Evolutionary conservation across 2,113 vertebrate species (phyloP).

Genomic region (Mustelus asterias): DNA sequence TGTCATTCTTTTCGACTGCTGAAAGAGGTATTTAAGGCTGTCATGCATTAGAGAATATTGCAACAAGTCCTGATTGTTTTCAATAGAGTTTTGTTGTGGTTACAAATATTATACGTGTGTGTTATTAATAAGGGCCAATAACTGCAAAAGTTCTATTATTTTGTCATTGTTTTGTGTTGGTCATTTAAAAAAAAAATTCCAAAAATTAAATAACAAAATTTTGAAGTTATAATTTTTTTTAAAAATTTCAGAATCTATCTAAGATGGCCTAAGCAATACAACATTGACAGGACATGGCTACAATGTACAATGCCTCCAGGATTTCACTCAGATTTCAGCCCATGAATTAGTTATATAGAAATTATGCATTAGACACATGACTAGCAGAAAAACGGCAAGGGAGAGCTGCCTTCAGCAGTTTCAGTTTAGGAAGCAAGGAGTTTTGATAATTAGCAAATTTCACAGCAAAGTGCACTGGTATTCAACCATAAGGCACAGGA

Average conservation of each 20-base stretch:
- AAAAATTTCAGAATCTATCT: background rate
- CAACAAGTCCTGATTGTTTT: background rate
- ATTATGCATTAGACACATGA: background rate
- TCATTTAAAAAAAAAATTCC: background rate
- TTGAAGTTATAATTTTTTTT: background rate
- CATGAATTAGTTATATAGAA: constrained; percentile 27
- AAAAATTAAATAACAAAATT: background rate
- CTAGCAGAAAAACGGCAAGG: constrained; percentile 20
- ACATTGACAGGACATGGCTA: background rate
- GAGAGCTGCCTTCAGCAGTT: background rate
- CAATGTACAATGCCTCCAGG: constrained; percentile 10
- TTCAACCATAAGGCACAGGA: background rate
- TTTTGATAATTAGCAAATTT: constrained; percentile 37
- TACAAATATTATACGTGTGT: background rate
- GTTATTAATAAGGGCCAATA: background rate
- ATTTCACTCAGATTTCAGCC: constrained; percentile 1
- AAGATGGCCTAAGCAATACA: background rate
- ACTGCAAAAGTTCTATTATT: background rate
- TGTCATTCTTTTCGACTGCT: background rate
- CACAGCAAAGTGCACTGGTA: background rate
- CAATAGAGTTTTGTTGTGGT: background rate
- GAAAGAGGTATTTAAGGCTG: background rate
- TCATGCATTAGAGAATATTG: too few species aligned
- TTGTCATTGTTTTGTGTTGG: background rate
- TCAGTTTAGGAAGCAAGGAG: constrained; percentile 2